Conservation (phyloP, 2,113 vertebrate genomes). For the Solenodon paradoxus region DNA sequence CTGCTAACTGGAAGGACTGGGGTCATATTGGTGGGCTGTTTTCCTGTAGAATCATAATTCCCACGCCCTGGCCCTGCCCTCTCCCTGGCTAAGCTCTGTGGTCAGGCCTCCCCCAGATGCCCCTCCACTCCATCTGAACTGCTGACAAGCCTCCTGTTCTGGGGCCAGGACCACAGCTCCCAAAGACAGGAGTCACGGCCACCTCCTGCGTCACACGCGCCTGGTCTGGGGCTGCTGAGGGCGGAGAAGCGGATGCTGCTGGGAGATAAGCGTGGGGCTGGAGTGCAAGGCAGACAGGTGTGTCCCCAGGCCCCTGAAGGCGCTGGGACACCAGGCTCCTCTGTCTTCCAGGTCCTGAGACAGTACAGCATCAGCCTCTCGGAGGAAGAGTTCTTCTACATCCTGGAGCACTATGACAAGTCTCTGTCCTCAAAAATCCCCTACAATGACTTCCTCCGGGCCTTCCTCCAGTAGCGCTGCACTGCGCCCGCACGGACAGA, state of each 20-base stretch:
- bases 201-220: too few species aligned
- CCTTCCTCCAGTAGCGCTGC: conserved; percentile 80
- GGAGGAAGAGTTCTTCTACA: conserved; percentile 84
- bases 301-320: accelerated
- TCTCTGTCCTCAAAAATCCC: conserved; percentile 80
- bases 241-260: neutral
- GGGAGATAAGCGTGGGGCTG: neutral
- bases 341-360: conserved; percentile 78
- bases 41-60: accelerated
- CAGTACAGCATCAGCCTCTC: conserved; percentile 80
- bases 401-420: conserved; percentile 85
- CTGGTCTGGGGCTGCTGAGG: too few species aligned
- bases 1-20: neutral
- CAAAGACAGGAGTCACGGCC: too few species aligned
- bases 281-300: accelerated
- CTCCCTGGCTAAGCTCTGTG: accelerated
- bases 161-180: too few species aligned
- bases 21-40: accelerated
- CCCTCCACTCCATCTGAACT: too few species aligned
- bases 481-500: accelerated
- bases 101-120: neutral
- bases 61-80: neutral
- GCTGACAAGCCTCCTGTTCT: too few species aligned
- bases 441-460: conserved; percentile 86
- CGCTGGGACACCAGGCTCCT: accelerated